Evolutionary conservation across 2,797 vertebrate species (phyloP).

Genomic region (Anableps anableps): DNA sequence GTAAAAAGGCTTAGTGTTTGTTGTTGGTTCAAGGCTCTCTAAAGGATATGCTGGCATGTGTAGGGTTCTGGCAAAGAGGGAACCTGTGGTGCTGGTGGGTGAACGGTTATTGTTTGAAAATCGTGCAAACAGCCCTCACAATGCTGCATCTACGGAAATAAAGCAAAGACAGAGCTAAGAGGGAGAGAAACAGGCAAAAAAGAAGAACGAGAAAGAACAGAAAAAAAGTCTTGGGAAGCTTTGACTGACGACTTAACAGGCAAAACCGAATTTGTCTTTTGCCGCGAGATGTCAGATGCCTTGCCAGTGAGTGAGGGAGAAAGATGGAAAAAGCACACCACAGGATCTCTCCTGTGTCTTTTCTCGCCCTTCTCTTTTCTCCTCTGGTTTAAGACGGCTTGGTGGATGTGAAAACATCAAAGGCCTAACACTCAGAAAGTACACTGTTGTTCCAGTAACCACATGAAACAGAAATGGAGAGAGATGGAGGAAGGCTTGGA

Average conservation of each 20-base stretch:
- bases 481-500: slow-evolving; percentile 61
- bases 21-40: slow-evolving; percentile 80
- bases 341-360: slow-evolving; percentile 78
- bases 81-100: slow-evolving; percentile 54
- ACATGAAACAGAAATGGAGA: slow-evolving; percentile 74
- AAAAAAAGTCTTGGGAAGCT: slow-evolving; percentile 69
- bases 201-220: slow-evolving; percentile 13
- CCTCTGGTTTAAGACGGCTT: slow-evolving; percentile 81
- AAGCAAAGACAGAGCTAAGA: slow-evolving; percentile 57
- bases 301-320: slow-evolving; percentile 76
- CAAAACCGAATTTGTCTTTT: slow-evolving; percentile 83
- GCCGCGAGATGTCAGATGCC: slow-evolving; percentile 81
- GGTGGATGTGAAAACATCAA: slow-evolving; percentile 82
- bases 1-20: slow-evolving; percentile 77
- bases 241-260: slow-evolving; percentile 83
- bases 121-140: slow-evolving; percentile 80
- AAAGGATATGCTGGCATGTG: slow-evolving; percentile 82
- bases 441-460: slow-evolving; percentile 85
- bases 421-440: slow-evolving; percentile 79
- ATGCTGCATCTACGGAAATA: slow-evolving; percentile 73
- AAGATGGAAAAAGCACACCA: slow-evolving; percentile 60
- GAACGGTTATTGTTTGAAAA: slow-evolving; percentile 82
- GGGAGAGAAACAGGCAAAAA: slow-evolving; percentile 29
- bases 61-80: slow-evolving; percentile 76
- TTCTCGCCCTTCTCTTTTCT: slow-evolving; percentile 73